Evolutionary conservation across 1,140 invertebrate species (phyloP), one percentile per base, ranked within the genome.

Genomic region (Colletes gigas): DNA sequence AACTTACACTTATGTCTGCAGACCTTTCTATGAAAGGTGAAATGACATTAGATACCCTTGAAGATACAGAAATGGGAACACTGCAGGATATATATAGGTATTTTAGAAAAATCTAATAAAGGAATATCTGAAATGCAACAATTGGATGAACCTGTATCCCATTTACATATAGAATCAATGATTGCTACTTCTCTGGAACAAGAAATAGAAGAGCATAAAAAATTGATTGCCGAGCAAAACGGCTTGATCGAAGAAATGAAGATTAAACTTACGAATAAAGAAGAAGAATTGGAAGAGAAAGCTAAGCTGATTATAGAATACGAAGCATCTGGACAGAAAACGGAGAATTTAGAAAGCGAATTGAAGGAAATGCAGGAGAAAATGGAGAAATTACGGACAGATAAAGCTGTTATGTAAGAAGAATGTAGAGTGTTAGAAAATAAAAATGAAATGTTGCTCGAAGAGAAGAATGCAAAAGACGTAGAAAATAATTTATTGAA

Each of bases 11-110:
- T 73, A 96, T 97, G 94, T 96, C 96, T 8, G 96, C 96, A 83
- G 96, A 95, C 91, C 93, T 97, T 68, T 96, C 95, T 83, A 95
- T 94, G 90, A 96, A 96, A 92, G 95, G 96, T 86, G 96, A 96
- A 93, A 94, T 94, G 76, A 96, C 96, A 14, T 89, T 97, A 65
- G 95, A 96, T 87, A 94, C 95, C 77, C 92, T 97, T 62, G 96
- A 97, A 88, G 96, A 97, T 85, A 97, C 96, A 14, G 95, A 97
- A 92, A 97, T 97, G 96, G 94, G 95, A 91, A 94, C 95, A 86
- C 97, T 97, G 96, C 97, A 97, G 88, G 94, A 95, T n/a, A n/a
- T n/a, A n/a, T n/a, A n/a, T n/a, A n/a, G n/a, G n/a, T n/a, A n/a
- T 59, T 5, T 60, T 74, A 19, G 70, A 85, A 50, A 82, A 82